A percentile compares a stretch with the other conserved stretches of the same genome.
Evolutionary conservation across 1,140 invertebrate genomes (phyloP).

Genomic region (Mizuhopecten yessoensis): DNA sequence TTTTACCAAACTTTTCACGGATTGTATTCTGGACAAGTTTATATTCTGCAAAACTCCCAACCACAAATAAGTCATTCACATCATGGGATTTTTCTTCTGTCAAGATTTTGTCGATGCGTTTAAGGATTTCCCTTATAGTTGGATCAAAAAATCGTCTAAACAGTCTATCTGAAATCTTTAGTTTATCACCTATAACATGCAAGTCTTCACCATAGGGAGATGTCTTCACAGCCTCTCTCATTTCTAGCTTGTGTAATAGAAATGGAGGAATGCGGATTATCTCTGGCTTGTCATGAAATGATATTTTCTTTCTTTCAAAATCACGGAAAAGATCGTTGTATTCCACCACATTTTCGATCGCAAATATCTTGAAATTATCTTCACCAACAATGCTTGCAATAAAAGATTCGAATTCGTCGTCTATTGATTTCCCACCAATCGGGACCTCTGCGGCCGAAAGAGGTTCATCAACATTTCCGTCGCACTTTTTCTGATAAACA

Average conservation of each 20-base stretch:
- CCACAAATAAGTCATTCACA: constrained; percentile 49
- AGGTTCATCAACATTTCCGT: constrained; percentile 31
- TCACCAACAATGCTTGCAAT: neutral
- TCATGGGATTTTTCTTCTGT: neutral
- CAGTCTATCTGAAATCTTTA: constrained; percentile 40
- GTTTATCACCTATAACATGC: constrained; percentile 17
- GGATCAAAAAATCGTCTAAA: constrained; percentile 45
- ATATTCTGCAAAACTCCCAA: constrained; percentile 57
- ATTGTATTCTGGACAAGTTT: constrained; percentile 49
- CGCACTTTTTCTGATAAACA: constrained; percentile 21
- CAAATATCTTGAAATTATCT: neutral
- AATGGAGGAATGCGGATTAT: no score
- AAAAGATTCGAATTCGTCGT: neutral
- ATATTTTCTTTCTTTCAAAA: constrained; percentile 58
- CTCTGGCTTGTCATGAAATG: neutral
- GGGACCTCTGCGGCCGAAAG: constrained; percentile 45
- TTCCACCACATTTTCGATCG: constrained; percentile 27
- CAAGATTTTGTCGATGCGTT: constrained; percentile 44
- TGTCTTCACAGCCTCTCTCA: constrained; percentile 10
- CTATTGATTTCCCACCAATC: constrained; percentile 46
- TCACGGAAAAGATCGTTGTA: constrained; percentile 49
- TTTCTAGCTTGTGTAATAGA: constrained; percentile 43
- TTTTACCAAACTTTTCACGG: constrained; percentile 29
- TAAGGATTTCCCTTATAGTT: constrained; percentile 43
- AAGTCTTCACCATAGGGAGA: constrained; percentile 27